Evolutionary conservation across 2,797 vertebrate species (phyloP), one percentile per base, ranked within the genome.

Genomic region (Micromesistius poutassou): DNA sequence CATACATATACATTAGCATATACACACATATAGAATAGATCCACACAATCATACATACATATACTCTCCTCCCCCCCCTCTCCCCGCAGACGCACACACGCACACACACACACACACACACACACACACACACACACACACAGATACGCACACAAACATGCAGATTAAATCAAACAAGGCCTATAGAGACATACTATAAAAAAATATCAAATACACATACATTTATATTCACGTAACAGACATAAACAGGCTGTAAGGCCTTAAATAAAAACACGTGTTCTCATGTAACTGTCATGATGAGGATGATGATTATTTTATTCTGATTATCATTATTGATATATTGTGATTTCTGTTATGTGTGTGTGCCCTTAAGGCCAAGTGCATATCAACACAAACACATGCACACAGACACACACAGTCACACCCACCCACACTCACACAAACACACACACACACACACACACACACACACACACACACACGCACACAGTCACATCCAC

Each of bases 341-440:
- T 55, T 22, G 46, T 46, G 42, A 2, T 40, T 38, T 40, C 30
- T 33, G 25, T 74, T 74, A 10, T 42, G 1, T 74, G 73, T 40
- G 72, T 40, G 36, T n/a, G n/a, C n/a, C 74, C 42, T 50, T 74
- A 74, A 74, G 74, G 74, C 28, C 30, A 16, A 50, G 42, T 28
- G 30, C 50, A 75, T 55, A 31, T 30, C 7, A 46, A 73, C 72
- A 28, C 72, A 42, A 35, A 73, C 72, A 73, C 72, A 73, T 35
- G 46, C 73, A 46, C 25, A 74, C 73, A 30, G 38, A 74, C 73
- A 74, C 73, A 74, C 28, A 50, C 42, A 74, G n/a, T 13, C 28
- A 30, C 2, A 35, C 33, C 5, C 33, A 6, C 33, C 5, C 28
- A 31, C 40, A 74, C 25, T 31, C 73, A 50, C n/a, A 42, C 35